Evolutionary conservation across 1,140 invertebrate genomes (phyloP).

Genomic region (Lethocerus indicus): DNA sequence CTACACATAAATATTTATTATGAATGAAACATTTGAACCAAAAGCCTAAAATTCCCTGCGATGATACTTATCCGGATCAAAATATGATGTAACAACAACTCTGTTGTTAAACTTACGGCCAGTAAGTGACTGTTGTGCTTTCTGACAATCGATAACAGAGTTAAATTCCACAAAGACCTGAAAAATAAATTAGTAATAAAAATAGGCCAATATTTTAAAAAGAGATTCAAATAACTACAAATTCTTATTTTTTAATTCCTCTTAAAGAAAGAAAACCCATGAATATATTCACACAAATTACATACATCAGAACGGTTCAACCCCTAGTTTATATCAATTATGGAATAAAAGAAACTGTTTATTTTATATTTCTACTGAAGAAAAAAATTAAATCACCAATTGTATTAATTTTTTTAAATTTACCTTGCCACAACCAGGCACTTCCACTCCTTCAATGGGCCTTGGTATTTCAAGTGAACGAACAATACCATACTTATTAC

Average conservation of each 20-base stretch:
- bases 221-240: no score
- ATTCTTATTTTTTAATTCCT: no score
- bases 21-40: no score
- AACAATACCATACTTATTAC: constrained; percentile 92
- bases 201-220: no score
- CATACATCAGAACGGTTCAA: no score
- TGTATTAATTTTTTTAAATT: neutral
- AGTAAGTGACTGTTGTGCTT: constrained; percentile 93
- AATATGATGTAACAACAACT: constrained; percentile 98
- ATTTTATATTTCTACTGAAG: no score
- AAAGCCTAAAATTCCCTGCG: constrained; percentile 94
- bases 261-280: no score
- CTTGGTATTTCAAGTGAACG: constrained; percentile 93
- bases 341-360: no score
- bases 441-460: constrained; percentile 92
- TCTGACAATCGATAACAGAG: constrained; percentile 90
- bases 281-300: no score
- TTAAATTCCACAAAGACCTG: constrained; percentile 98
- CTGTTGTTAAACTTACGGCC: constrained; percentile 97
- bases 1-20: no score
- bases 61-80: constrained; percentile 97
- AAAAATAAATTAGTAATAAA: constrained; percentile 18
- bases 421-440: constrained; percentile 95
- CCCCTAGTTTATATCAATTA: no score
- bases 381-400: no score